Base-by-base conservation (phyloP, 2,113 vertebrate genomes). In the Hippocampus comes region DNA sequence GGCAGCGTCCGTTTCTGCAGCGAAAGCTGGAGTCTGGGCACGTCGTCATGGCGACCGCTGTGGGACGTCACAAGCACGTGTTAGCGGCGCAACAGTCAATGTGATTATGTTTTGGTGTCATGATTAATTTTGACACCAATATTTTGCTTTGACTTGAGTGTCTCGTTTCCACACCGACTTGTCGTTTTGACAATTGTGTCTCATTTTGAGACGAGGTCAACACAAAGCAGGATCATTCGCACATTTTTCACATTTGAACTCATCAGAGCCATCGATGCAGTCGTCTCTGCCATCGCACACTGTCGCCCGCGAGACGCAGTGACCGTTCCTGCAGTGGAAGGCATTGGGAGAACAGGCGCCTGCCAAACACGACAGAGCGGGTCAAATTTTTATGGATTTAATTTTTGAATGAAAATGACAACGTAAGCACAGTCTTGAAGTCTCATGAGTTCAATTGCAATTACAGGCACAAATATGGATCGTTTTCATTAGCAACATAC, bases 241-340 rank as follows among this genome's bases (percentile, higher is more conserved):
- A 96, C 97, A 93, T 0, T 2, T 82, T 17, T 20, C 3, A 61
- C 96, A 99, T 0, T 21, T 17, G 0, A 93, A 89, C 77, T 99
- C 96, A 0, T 99, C 97, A 0, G 93, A 95, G 0, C 94, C 93
- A 0, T 98, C 96, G 0, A 79, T 89, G 2, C 97, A 98, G 86
- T 95, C 78, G 0, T 96, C 86, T 2, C 53, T 78, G 3, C 89
- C 80, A 0, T 98, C 38, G 0, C 96, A 98, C 59, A 74, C 78
- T 74, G 82, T 82, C 0, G 25, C 25, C 14, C 61, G 7, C 0
- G 86, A 68, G 73, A 97, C 0, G 38, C 96, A 98, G 41, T 73
- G 92, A 0, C 89, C 89, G 0, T 85, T 95, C 64, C 38, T 9
- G 41, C 97, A 99, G 70, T 74, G 82, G 75, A 95, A 92, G 82